A percentile compares a stretch with the other conserved stretches of the same genome.
These are phyloP conservation scores for Orchestes rusci DNA, from an alignment of 2,888 invertebrate species.

Conservation along the genomic window DNA sequence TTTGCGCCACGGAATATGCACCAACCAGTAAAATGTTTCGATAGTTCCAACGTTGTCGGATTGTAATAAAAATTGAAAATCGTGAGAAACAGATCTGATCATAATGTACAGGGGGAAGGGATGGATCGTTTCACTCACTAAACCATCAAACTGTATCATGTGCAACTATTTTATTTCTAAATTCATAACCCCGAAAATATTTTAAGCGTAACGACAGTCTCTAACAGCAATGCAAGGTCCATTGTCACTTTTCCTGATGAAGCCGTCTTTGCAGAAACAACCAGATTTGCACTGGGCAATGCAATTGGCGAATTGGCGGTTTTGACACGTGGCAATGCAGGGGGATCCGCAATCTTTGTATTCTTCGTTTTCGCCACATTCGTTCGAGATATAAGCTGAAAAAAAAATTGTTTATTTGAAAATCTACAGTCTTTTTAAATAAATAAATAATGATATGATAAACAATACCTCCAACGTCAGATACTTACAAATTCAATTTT, in stretches of 20 bases:
- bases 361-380: conserved; percentile 9
- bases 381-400: background rate
- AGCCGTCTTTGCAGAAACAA: conserved; percentile 9
- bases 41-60: too few species aligned
- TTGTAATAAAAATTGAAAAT: too few species aligned
- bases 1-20: background rate
- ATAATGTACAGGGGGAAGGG: too few species aligned
- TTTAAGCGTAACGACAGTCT: conserved; percentile 6
- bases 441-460: background rate
- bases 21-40: too few species aligned
- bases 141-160: too few species aligned
- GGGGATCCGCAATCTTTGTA: conserved; percentile 5
- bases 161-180: too few species aligned
- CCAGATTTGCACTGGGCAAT: conserved; percentile 2
- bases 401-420: background rate
- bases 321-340: conserved; percentile 11
- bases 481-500: too few species aligned
- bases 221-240: conserved; percentile 9
- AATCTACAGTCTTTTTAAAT: background rate
- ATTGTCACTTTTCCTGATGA: conserved; percentile 6
- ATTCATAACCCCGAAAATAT: too few species aligned
- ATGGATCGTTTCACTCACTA: too few species aligned
- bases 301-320: conserved; percentile 13
- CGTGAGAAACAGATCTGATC: too few species aligned
- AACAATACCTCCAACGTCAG: too few species aligned